Conservation (phyloP, 2,797 vertebrate genomes). For the Anguilla marmorata region DNA sequence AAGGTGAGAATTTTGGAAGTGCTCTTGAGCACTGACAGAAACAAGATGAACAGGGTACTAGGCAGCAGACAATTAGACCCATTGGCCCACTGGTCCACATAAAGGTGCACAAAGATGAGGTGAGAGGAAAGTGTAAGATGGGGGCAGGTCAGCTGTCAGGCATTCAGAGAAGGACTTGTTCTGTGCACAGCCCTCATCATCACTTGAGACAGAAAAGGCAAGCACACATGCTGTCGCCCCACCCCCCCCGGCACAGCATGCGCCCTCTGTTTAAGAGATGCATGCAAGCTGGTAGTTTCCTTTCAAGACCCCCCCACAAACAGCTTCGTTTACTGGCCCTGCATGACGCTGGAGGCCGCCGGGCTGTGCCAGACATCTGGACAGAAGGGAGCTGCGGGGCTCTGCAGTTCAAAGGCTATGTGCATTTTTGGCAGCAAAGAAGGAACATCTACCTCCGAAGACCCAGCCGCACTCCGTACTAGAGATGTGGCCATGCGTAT, state of each 20-base stretch:
- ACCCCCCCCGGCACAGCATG: slow-evolving; percentile 52
- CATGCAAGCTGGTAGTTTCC: slow-evolving; percentile 44
- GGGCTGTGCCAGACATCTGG: slow-evolving; percentile 46
- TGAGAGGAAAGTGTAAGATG: not conserved
- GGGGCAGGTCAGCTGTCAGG: not conserved
- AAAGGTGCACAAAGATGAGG: not conserved
- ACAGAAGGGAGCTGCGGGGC: not conserved
- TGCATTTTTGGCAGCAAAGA: not conserved
- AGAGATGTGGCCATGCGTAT: not conserved
- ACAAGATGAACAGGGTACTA: not conserved
- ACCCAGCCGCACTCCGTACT: not conserved
- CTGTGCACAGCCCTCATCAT: not conserved
- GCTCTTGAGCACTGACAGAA: not conserved
- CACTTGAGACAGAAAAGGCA: slow-evolving; percentile 46
- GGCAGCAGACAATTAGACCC: not conserved
- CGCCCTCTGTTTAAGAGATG: slow-evolving; percentile 46
- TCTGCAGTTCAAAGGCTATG: not conserved
- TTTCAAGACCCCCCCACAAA: slow-evolving; percentile 50
- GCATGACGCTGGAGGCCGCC: slow-evolving; percentile 58
- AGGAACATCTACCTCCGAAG: not conserved
- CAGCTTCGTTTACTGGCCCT: slow-evolving; percentile 59
- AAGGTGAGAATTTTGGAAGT: not conserved
- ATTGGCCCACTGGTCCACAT: not conserved
- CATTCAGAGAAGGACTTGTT: not conserved
- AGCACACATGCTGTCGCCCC: slow-evolving; percentile 28